Evolutionary conservation across 1,140 invertebrate species (phyloP), one percentile per base, ranked within the genome.

Genomic region (Sycobia sp.): DNA sequence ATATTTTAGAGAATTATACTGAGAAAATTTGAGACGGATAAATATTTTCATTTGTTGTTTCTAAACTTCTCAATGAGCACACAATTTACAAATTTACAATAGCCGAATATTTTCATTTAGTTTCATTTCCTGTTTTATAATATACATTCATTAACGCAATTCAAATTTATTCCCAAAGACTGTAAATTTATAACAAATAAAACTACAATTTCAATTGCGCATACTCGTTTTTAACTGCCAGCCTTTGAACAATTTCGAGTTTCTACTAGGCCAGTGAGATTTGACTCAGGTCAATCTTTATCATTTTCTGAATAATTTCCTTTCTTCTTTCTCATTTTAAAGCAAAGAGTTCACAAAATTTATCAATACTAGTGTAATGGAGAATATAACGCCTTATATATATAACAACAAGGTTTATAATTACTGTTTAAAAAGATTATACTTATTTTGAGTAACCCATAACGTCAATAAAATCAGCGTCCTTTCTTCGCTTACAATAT

Each of bases 371-470:
- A 54, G 39, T 25, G 55, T 29, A 49, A 29, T 41, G 53, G 53
- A 55, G 71, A 47, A 73, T 76, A 73, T 81, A 80, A 82, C 74
- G 69, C 69, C 80, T 82, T 82, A 82, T 82, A 73, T 78, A 82
- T 81, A 82, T 82, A 82, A 81, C 79, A 82, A 82, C 79, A 82
- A 81, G 73, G 74, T 78, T 76, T 77, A 82, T 76, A 73, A 69
- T 76, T 76, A 80, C 73, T 75, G 72, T 72, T 80, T 76, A 74
- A 76, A 79, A 80, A 80, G 71, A 74, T 71, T 74, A 80, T 72
- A 74, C 66, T 75, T 78, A 79, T 77, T 79, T 81, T 77, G 73
- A 81, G 79, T 82, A 71, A 74, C 71, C 70, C 62, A 54, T 62
- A 61, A 43, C 57, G 49, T 55, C 51, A 68, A 67, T 60, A 56